These are phyloP conservation scores for Papilio demoleus DNA, from an alignment of 2,888 invertebrate species.

Conservation along the genomic window DNA sequence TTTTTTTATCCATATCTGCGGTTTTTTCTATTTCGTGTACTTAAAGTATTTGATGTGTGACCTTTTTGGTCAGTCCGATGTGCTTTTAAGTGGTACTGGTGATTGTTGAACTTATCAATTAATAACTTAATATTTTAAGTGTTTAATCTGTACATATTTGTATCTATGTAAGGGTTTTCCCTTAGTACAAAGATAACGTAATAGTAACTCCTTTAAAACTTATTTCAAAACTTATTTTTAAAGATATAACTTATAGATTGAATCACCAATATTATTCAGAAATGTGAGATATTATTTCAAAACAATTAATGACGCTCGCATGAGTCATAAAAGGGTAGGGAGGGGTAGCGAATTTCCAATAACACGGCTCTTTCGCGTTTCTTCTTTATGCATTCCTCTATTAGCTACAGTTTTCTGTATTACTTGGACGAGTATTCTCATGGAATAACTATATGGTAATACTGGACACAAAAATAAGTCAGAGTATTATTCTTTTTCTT, in stretches of 20 bases:
- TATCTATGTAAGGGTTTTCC: not conserved
- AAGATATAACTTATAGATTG: not conserved
- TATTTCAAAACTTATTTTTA: too few species aligned
- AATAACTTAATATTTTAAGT: not conserved
- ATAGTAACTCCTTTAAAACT: too few species aligned
- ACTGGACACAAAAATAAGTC: too few species aligned
- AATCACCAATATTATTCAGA: not conserved
- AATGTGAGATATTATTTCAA: not conserved
- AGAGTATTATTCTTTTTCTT: too few species aligned
- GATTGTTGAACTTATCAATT: not conserved
- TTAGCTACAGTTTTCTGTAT: too few species aligned
- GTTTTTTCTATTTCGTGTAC: conserved; percentile 41
- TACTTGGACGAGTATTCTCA: too few species aligned
- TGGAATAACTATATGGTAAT: too few species aligned
- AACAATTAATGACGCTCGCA: not conserved
- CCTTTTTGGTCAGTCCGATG: not conserved
- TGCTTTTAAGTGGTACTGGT: not conserved
- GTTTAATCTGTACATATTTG: not conserved
- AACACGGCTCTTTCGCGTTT: too few species aligned
- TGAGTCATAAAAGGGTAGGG: not conserved
- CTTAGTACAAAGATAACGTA: too few species aligned
- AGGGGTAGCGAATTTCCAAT: not conserved
- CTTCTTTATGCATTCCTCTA: too few species aligned
- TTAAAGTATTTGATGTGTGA: not conserved
- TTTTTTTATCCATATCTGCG: conserved; percentile 57